Evolutionary conservation across 2,113 vertebrate genomes (phyloP).

Genomic region (Equus przewalskii): DNA sequence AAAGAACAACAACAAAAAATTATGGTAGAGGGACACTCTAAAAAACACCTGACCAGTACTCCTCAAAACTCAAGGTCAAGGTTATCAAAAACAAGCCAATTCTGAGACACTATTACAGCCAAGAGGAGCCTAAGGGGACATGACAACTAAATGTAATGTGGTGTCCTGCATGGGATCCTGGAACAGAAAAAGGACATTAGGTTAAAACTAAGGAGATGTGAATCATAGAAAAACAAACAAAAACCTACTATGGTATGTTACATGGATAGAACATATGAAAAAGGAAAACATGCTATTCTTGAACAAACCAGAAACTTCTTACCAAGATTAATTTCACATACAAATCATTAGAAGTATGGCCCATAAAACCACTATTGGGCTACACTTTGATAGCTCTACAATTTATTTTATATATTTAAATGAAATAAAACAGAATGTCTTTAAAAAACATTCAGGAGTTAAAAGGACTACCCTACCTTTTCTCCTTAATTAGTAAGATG

Average conservation of each 20-base stretch:
- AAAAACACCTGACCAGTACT: background rate
- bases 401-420: slow-evolving; percentile 46
- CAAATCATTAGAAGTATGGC: background rate
- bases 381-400: background rate
- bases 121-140: background rate
- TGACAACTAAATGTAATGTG: background rate
- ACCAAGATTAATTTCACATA: slow-evolving; percentile 19
- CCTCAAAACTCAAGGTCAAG: background rate
- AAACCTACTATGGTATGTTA: background rate
- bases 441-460: slow-evolving; percentile 17
- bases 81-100: background rate
- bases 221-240: slow-evolving; percentile 24
- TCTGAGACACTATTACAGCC: background rate
- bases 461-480: background rate
- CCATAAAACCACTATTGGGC: background rate
- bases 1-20: background rate
- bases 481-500: slow-evolving; percentile 37
- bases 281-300: background rate
- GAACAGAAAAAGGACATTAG: background rate
- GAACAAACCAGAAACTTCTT: slow-evolving; percentile 28
- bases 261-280: background rate
- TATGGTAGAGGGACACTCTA: background rate
- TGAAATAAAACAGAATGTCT: background rate
- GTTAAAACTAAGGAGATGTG: slow-evolving; percentile 9
- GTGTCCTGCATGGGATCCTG: background rate